Evolutionary conservation across 2,888 invertebrate species (phyloP).

Genomic region (Synergus itoensis): DNA sequence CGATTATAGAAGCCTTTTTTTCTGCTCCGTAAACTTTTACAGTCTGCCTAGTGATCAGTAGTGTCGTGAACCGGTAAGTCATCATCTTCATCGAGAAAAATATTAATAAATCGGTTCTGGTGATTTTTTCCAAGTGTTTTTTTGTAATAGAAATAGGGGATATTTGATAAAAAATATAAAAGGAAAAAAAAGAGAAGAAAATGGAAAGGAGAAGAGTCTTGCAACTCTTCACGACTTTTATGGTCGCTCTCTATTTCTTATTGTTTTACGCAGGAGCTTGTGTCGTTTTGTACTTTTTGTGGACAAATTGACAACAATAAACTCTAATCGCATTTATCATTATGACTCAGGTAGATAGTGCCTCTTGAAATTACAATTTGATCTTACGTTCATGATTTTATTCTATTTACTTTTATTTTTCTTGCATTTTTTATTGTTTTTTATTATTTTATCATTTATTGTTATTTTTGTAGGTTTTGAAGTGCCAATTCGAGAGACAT

Average conservation of each 20-base stretch:
- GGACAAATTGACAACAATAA: conserved; percentile 60
- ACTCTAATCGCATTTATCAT: conserved; percentile 23
- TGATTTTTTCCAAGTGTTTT: neutral
- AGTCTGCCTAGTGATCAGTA: neutral
- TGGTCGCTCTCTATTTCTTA: conserved; percentile 72
- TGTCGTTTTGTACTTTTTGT: conserved; percentile 68
- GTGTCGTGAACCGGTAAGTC: conserved; percentile 30
- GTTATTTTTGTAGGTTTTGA: neutral
- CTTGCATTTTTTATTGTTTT: neutral
- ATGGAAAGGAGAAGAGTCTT: conserved; percentile 62
- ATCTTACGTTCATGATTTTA: neutral
- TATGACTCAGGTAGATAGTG: conserved; percentile 35
- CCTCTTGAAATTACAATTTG: neutral
- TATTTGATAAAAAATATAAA: neutral
- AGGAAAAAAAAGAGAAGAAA: neutral
- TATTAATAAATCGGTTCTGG: neutral
- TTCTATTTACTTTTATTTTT: neutral
- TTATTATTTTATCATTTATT: neutral
- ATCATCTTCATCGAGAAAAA: neutral
- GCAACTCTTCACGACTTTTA: conserved; percentile 68
- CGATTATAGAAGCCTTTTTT: conserved; percentile 40
- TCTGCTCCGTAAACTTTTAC: conserved; percentile 17
- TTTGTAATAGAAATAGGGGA: neutral
- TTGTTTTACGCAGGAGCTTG: conserved; percentile 67
- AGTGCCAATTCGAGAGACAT: neutral